phyloP scores from a whole-genome alignment of 2,113 vertebrate genomes.

The Pterocles gutturalis region DNA sequence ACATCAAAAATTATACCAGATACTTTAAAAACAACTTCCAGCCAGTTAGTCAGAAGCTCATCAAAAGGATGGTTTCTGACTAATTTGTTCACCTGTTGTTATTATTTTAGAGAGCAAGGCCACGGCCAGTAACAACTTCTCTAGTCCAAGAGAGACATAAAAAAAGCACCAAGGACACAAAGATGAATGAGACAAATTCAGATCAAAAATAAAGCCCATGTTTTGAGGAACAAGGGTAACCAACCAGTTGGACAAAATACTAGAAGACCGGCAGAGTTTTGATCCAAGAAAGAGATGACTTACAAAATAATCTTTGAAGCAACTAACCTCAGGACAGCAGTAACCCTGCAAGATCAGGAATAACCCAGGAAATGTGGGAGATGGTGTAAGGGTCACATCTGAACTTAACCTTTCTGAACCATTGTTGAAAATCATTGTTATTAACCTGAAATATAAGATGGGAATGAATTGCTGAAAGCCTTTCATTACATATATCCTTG shows the following conservation, averaged over 20 bases:
- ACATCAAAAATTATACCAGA: neutral
- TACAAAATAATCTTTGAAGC: neutral
- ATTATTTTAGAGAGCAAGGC: neutral
- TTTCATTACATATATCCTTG: neutral
- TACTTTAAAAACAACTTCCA: neutral
- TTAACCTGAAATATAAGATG: neutral
- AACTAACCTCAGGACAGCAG: neutral
- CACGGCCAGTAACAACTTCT: neutral
- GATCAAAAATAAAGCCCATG: neutral
- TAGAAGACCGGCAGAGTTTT: neutral
- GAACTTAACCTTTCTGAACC: neutral
- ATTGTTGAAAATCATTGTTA: neutral
- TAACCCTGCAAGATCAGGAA: neutral
- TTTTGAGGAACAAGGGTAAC: neutral
- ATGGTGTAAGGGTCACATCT: fast-evolving
- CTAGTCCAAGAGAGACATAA: neutral
- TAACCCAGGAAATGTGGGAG: neutral
- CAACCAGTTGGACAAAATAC: neutral
- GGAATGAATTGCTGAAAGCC: neutral
- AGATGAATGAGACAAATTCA: neutral
- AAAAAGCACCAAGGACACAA: neutral
- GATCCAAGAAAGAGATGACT: neutral
- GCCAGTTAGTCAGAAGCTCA: neutral
- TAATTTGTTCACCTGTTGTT: neutral
- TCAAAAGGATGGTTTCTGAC: neutral